These are phyloP conservation scores for Pycnomerus fuliginosus DNA, from an alignment of 2,888 invertebrate species.

Conservation along the genomic window DNA sequence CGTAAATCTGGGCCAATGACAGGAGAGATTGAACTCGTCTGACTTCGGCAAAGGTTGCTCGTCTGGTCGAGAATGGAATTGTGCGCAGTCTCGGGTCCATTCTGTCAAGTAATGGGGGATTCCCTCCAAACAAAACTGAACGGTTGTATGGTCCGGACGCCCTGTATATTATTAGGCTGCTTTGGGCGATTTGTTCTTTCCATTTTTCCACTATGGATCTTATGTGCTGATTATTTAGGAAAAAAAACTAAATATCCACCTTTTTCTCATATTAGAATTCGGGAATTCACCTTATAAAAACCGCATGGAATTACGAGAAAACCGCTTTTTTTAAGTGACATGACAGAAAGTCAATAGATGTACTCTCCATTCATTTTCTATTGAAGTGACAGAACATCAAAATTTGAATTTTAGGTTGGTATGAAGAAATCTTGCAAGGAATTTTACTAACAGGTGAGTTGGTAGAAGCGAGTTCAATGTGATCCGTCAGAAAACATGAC, in stretches of 20 bases:
- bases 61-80: conserved; percentile 79
- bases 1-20: conserved; percentile 66
- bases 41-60: conserved; percentile 80
- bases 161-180: conserved; percentile 73
- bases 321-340: no score
- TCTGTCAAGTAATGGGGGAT: conserved; percentile 65
- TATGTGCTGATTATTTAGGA: conserved; percentile 63
- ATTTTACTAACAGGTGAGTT: no score
- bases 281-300: background rate
- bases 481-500: no score
- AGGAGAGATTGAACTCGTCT: conserved; percentile 71
- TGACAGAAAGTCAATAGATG: no score
- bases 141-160: conserved; percentile 74
- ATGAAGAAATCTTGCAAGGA: no score
- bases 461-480: no score
- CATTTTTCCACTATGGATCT: conserved; percentile 70
- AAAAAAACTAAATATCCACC: background rate
- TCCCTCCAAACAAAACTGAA: conserved; percentile 71
- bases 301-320: conserved; percentile 57
- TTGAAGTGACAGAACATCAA: no score
- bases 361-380: no score
- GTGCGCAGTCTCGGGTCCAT: conserved; percentile 64
- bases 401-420: no score
- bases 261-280: background rate
- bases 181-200: conserved; percentile 64